Base-by-base conservation (phyloP, 2,797 vertebrate species). In the Silurus aristotelis region DNA sequence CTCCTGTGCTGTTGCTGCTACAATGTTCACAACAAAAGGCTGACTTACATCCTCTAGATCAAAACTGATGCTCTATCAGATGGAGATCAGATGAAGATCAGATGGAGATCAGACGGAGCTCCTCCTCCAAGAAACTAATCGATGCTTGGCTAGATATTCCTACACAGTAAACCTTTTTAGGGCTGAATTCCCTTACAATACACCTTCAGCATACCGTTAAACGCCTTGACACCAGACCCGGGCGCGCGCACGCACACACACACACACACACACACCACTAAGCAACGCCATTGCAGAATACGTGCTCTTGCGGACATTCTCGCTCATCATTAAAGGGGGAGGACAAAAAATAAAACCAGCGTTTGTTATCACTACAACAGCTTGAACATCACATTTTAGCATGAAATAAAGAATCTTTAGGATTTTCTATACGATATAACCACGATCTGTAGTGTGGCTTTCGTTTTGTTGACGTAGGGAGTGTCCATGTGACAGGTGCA, bases 21-120 rank as follows among this genome's bases (percentile, higher is more conserved):
- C 89, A 84, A 87, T 90, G 91, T 91, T 89, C 89, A 94, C 94
- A 95, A 95, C 94, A 95, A 94, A 93, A 95, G 93, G 93, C 90
- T 87, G 90, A 95, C 95, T 96, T 94, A 95, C 95, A 92, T 93
- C 86, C 91, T 90, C 92, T 92, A 92, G 90, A 86, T 72, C n/a
- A 90, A 55, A 88, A 90, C 90, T 88, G 84, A 89, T 88, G 88
- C 88, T 90, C 38, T 91, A 27, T 76, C 68, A 86, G 75, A 52
- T 10, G 48, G 48, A 52, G 48, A 7, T 52, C 48, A 10, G 48
- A 52, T 52, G 48, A 4, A 52, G 48, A 52, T 52, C 48, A 10
- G 48, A 52, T 52, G 48, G 4, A 52, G 48, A 52, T 52, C 80
- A 25, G 89, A 88, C 73, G 38, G 19, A 81, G 89, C 79, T 84